Conservation (phyloP, 2,888 invertebrate genomes). For the Cryptosula pallasiana region DNA sequence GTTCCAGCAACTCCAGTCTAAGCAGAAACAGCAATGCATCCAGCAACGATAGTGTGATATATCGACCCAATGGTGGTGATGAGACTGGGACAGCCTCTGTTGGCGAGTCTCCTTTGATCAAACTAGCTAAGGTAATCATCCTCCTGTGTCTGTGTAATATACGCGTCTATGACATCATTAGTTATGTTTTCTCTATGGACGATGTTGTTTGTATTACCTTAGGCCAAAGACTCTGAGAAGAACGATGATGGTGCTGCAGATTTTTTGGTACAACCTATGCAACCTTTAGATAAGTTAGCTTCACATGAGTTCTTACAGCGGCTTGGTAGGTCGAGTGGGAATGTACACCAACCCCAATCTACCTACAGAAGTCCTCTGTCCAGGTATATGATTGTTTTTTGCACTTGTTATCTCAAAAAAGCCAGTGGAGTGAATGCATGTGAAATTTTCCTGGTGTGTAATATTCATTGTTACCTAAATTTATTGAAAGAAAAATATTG, state of each 20-base stretch:
- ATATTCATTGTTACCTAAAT: too few species aligned
- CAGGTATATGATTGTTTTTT: not conserved
- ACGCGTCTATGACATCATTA: too few species aligned
- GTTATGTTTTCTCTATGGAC: too few species aligned
- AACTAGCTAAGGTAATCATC: not conserved
- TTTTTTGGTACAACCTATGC: constrained; percentile 20
- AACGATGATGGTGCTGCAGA: not conserved
- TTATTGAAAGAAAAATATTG: too few species aligned
- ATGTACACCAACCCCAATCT: not conserved
- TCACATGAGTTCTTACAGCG: constrained; percentile 23
- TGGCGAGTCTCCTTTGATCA: not conserved
- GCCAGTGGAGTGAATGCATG: not conserved
- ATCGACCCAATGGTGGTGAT: constrained; percentile 31
- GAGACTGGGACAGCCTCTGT: not conserved
- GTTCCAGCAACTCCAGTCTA: constrained; percentile 27
- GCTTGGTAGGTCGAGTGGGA: constrained; percentile 17
- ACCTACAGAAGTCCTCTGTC: not conserved
- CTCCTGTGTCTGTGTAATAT: too few species aligned
- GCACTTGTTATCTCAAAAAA: not conserved
- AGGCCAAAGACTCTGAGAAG: not conserved
- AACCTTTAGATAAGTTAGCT: constrained; percentile 19
- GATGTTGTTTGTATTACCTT: too few species aligned
- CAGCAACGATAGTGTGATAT: constrained; percentile 44
- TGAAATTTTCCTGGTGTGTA: too few species aligned
- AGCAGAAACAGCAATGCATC: constrained; percentile 38